Evolutionary conservation across 2,888 invertebrate genomes (phyloP).

Genomic region (Epirrhoe tristata): DNA sequence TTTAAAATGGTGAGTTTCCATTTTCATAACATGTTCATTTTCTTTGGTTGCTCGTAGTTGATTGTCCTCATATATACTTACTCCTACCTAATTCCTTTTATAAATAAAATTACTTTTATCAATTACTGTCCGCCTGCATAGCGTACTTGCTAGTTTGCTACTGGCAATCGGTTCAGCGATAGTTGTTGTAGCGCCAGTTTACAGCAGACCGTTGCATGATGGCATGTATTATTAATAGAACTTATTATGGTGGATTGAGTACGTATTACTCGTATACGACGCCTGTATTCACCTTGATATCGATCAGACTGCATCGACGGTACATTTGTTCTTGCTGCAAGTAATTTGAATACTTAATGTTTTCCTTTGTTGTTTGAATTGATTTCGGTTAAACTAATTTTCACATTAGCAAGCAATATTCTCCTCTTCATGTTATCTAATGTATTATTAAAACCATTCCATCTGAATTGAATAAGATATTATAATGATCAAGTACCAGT

Average conservation of each 20-base stretch:
- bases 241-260: constrained; percentile 55
- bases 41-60: constrained; percentile 38
- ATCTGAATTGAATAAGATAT: not conserved
- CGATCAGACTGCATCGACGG: constrained; percentile 57
- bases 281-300: constrained; percentile 69
- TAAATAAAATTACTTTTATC: constrained; percentile 28
- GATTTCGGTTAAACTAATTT: not conserved
- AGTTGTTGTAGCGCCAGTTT: constrained; percentile 52
- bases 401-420: not conserved
- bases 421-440: not conserved
- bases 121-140: constrained; percentile 31
- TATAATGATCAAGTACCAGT: not conserved
- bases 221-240: constrained; percentile 71
- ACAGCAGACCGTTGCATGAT: constrained; percentile 69
- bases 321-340: constrained; percentile 22
- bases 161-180: constrained; percentile 39
- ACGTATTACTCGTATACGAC: constrained; percentile 51
- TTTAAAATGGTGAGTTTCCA: constrained; percentile 76
- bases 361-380: not conserved
- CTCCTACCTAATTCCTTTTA: not conserved
- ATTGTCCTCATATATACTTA: constrained; percentile 32
- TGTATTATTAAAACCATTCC: not conserved
- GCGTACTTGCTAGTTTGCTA: constrained; percentile 29
- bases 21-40: constrained; percentile 17
- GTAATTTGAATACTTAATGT: not conserved